Base-by-base conservation (phyloP, 2,797 vertebrate species). In the Spinibarbus caldwelli region DNA sequence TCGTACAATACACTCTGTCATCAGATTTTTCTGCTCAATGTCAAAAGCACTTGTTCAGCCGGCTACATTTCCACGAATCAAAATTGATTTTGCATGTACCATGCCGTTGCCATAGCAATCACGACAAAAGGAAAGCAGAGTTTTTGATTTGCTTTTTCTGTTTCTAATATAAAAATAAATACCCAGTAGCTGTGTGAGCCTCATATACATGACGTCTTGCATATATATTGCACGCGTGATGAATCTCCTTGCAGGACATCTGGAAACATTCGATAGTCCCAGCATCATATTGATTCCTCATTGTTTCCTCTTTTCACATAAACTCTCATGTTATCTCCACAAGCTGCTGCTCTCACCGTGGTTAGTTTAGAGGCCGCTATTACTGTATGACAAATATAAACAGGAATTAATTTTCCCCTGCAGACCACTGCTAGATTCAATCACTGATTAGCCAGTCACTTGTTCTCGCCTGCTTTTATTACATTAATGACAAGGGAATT, bases 401-500 rank as follows among this genome's bases (percentile, higher is more conserved):
- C 83, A 70, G 54, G 68, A 87, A 87, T 85, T 41, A 36, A 83
- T 80, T 76, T 76, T 34, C 76, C 80, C 70, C 82, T 21, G 66
- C 71, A 87, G 77, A 80, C 49, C 71, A 84, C 49, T 15, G 70
- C 83, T 52, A 88, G 86, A 87, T 90, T 86, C 41, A 81, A 86
- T 84, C 84, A 14, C 87, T 87, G 86, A 87, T 86, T 77, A 89
- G 71, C 62, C 21, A 85, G 77, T 71, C 85, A 54, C 67, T 84
- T 72, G 86, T 87, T 71, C 43, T 81, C 23, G 77, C 43, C 52
- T 59, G 52, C 85, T 91, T 78, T 82, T 88, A 88, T 92, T 90
- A 86, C 80, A 90, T 91, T 90, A 93, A 92, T 91, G 59, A 88
- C 89, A 90, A 86, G 86, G 84, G 88, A 92, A 92, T 89, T 90